Conservation (phyloP, 2,888 invertebrate genomes). For the Cyclophora punctaria region DNA sequence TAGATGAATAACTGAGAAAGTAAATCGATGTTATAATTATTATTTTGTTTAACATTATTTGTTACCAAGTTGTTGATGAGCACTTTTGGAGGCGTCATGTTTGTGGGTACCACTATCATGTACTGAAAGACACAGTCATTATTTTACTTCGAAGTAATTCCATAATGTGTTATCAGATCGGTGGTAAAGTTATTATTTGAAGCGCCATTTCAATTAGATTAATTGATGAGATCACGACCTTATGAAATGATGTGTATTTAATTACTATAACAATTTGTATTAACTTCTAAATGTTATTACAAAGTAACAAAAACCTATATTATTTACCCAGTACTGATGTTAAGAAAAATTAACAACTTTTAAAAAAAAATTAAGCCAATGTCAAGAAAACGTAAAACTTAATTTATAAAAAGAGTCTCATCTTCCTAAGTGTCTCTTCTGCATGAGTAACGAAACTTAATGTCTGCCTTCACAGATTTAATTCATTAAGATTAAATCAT, state of each 20-base stretch:
- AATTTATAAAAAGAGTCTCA: no score
- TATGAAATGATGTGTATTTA: conserved; percentile 5
- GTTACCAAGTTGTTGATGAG: conserved; percentile 38
- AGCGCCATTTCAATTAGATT: conserved; percentile 20
- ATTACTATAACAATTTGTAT: neutral
- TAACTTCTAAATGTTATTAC: no score
- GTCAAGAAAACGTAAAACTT: no score
- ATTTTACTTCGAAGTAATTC: conserved; percentile 1
- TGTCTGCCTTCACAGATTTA: no score
- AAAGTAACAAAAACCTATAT: no score
- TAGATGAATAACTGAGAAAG: conserved; percentile 36
- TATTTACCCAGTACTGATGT: no score
- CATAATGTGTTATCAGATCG: conserved; percentile 1
- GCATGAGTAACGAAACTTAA: no score
- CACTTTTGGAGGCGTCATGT: conserved; percentile 31
- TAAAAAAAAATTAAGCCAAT: no score
- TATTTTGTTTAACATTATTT: conserved; percentile 16
- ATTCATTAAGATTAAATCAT: no score
- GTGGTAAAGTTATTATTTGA: conserved; percentile 10
- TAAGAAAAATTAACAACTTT: no score
- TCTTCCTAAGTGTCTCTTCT: no score
- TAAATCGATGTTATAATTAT: conserved; percentile 23
- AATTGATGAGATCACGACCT: conserved; percentile 21
- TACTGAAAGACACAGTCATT: conserved; percentile 2
- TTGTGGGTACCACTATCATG: conserved; percentile 2